Conservation (phyloP, 2,113 vertebrate genomes). For the Ceyx margarethae region DNA sequence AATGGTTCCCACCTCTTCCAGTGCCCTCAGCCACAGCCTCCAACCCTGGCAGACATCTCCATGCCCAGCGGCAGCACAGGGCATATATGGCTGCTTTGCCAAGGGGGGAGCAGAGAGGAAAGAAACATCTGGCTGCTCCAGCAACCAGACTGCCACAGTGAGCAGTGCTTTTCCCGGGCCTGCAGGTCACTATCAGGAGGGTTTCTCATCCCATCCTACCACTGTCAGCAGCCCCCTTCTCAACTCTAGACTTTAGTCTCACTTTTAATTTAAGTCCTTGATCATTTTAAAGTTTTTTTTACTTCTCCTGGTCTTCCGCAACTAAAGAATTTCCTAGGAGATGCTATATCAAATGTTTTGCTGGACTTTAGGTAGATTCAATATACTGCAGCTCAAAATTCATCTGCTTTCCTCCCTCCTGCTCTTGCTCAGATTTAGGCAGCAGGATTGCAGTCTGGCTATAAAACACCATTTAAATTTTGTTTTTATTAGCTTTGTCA, state of each 20-base stretch:
- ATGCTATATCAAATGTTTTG: not conserved
- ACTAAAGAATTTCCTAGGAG: not conserved
- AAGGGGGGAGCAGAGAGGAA: not conserved
- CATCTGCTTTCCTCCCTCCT: not conserved
- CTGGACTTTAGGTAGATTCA: not conserved
- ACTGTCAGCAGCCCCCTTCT: not conserved
- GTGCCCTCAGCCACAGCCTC: not conserved
- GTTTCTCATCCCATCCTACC: not conserved
- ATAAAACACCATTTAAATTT: not conserved
- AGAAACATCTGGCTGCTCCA: constrained; percentile 8
- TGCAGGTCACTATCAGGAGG: not conserved
- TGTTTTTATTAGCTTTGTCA: constrained; percentile 6
- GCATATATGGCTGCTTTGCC: not conserved
- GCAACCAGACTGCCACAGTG: fast-evolving
- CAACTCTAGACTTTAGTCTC: not conserved
- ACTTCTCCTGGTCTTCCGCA: not conserved
- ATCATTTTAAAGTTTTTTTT: not conserved
- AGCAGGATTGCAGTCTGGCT: constrained; percentile 1
- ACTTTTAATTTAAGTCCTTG: not conserved
- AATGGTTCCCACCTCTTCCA: constrained; percentile 6
- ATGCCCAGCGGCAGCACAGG: not conserved
- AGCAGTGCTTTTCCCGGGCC: not conserved
- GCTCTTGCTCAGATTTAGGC: not conserved
- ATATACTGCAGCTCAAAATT: not conserved
- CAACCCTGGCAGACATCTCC: not conserved